These are phyloP conservation scores for Ericerus pela DNA, from an alignment of 1,140 invertebrate genomes.

Conservation along the genomic window DNA sequence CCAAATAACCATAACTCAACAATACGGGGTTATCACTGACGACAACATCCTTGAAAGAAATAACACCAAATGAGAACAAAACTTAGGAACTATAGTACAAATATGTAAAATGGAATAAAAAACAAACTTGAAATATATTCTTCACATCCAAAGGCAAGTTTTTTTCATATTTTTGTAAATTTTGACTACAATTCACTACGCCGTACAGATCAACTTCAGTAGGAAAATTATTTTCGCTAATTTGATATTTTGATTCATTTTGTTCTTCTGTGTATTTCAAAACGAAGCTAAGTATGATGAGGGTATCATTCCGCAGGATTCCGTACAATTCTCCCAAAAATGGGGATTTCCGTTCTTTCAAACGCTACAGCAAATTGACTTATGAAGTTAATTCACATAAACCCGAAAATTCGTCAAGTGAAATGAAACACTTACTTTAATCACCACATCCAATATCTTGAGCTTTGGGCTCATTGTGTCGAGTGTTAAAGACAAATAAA, in stretches of 20 bases:
- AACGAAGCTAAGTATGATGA: not conserved
- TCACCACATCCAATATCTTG: not conserved
- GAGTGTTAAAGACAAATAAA: too few relatives aligned
- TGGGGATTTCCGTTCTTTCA: slow-evolving; percentile 1
- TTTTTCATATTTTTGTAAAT: not conserved
- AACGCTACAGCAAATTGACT: slow-evolving; percentile 4
- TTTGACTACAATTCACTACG: not conserved
- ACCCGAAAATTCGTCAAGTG: not conserved
- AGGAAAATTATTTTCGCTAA: slow-evolving; percentile 6
- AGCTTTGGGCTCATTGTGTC: not conserved
- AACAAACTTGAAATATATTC: not conserved
- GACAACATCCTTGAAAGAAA: not conserved
- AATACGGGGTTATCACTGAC: not conserved
- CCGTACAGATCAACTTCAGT: slow-evolving; percentile 1
- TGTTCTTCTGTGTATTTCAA: slow-evolving; percentile 6
- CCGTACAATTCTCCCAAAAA: not conserved
- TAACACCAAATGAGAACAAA: not conserved
- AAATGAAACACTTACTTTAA: not conserved
- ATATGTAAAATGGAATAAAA: not conserved
- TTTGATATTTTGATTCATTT: slow-evolving; percentile 1
- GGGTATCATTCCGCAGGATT: not conserved
- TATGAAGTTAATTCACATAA: not conserved
- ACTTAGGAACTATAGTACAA: not conserved
- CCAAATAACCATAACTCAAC: not conserved
- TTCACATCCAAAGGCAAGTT: not conserved